Evolutionary conservation across 1,140 invertebrate genomes (phyloP), one percentile per base, ranked within the genome.

Genomic region (Macrotrachela quadricornifera): DNA sequence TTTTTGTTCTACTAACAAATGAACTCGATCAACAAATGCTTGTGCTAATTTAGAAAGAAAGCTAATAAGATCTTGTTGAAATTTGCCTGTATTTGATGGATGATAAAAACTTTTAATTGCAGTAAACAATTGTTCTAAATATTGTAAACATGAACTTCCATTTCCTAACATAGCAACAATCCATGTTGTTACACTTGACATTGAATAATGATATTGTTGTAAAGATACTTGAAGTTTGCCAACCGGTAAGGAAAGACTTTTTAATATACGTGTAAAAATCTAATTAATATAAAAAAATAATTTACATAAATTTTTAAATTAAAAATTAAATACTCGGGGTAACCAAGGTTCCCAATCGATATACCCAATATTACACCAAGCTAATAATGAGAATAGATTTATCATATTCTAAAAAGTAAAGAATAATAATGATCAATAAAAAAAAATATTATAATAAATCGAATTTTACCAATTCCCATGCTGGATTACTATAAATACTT

Each of bases 31-130:
- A 8, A 30, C 21, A 4, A 16, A 53, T 36, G 18, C 48, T n/a
- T 49, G 18, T 17, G 18, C 13, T 15, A 14, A 49, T 50, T 16
- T 14, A 1, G 13, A 17, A 4, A 50, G 15, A 50, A 18, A 36
- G 12, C 45, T 16, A 16, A 13, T 16, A 6, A 50, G 6, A 3
- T 13, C 13, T 12, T 18, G 15, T 14, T 51, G 12, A 17, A 36
- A 53, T 30, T 30, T 21, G 11, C 85, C 85, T 54, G 70, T 64
- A 65, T 92, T 92, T 0, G 85, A 85, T 51, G 83, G 83, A 71
- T 92, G 81, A 61, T 81, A 79, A 69, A 85, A 92, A 10, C 82
- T 85, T 65, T 86, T 81, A 3, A 88, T 68, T 0, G 81, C 78
- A 58, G 79, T 80, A 58, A 91, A 78, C 62, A 92, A 78, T 56